Percentiles rank a stretch among this genome's conserved stretches.
These are phyloP conservation scores for Cremastobaeus sp. DNA, from an alignment of 2,888 invertebrate genomes.

Conservation along the genomic window DNA sequence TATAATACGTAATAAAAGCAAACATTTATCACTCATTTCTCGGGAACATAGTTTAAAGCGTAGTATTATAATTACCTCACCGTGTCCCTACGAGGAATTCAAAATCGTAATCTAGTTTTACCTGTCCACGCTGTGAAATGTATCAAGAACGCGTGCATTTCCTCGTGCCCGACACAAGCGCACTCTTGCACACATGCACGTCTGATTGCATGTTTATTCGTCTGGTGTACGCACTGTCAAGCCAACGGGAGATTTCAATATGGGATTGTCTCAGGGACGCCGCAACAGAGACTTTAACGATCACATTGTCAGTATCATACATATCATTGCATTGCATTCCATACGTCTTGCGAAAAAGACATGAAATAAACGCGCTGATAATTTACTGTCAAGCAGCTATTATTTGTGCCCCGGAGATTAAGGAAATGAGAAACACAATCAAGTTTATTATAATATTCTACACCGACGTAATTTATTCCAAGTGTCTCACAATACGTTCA, in stretches of 20 bases:
- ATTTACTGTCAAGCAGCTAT: conserved; percentile 55
- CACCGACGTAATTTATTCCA: conserved; percentile 50
- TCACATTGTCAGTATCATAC: conserved; percentile 60
- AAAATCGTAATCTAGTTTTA: conserved; percentile 47
- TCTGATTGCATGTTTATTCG: conserved; percentile 46
- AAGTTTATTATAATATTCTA: conserved; percentile 53
- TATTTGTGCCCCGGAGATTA: conserved; percentile 55
- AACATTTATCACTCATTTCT: conserved; percentile 36
- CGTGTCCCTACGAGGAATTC: conserved; percentile 42
- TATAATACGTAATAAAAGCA: conserved; percentile 37
- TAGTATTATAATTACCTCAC: conserved; percentile 48
- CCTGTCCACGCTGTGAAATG: conserved; percentile 45
- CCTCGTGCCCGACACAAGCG: conserved; percentile 31
- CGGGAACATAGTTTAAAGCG: conserved; percentile 30
- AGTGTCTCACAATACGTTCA: conserved; percentile 39
- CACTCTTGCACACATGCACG: conserved; percentile 11
- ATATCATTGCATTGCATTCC: conserved; percentile 58
- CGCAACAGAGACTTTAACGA: conserved; percentile 62
- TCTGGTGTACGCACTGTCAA: conserved; percentile 41
- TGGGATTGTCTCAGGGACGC: conserved; percentile 63
- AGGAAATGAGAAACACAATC: conserved; percentile 58
- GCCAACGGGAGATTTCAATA: conserved; percentile 61
- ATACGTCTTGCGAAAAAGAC: conserved; percentile 59
- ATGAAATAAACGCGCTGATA: conserved; percentile 58
- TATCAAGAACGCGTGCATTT: conserved; percentile 38